These are phyloP conservation scores for Cylindroiulus punctatus DNA, from an alignment of 2,888 invertebrate genomes.

Conservation along the genomic window DNA sequence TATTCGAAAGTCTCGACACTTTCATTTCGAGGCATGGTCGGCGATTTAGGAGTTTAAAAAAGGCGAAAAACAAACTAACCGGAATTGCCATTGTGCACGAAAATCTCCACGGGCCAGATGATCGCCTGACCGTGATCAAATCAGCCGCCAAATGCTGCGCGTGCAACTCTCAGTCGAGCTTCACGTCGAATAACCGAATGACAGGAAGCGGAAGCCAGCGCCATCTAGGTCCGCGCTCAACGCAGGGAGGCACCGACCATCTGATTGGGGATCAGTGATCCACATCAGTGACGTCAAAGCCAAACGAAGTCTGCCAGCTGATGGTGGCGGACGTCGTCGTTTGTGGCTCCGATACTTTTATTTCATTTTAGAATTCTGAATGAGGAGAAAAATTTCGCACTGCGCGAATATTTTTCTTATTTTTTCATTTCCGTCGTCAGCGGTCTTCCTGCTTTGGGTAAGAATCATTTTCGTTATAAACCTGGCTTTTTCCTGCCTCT, in stretches of 20 bases:
- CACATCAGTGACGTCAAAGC: neutral
- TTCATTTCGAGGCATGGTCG: too few species aligned
- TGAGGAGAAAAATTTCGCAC: neutral
- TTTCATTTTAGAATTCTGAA: neutral
- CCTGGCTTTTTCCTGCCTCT: neutral
- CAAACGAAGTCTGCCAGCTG: conserved; percentile 23
- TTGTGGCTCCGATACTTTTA: neutral
- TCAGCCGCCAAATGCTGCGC: too few species aligned
- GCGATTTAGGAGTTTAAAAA: too few species aligned
- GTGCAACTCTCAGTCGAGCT: too few species aligned
- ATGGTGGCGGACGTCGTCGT: conserved; percentile 7
- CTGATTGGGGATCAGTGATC: neutral
- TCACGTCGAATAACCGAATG: neutral
- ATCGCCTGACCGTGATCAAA: too few species aligned
- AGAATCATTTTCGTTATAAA: neutral
- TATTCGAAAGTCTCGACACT: too few species aligned
- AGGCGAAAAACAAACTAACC: too few species aligned
- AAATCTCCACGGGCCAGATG: too few species aligned
- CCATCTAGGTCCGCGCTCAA: too few species aligned
- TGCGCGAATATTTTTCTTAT: neutral
- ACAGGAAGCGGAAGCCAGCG: too few species aligned
- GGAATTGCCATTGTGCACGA: too few species aligned
- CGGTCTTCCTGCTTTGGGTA: neutral
- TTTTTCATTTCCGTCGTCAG: neutral
- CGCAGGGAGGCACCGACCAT: too few species aligned